Evolutionary conservation across 1,140 invertebrate genomes (phyloP), one percentile per base, ranked within the genome.

Genomic region (Drosophila funebris): DNA sequence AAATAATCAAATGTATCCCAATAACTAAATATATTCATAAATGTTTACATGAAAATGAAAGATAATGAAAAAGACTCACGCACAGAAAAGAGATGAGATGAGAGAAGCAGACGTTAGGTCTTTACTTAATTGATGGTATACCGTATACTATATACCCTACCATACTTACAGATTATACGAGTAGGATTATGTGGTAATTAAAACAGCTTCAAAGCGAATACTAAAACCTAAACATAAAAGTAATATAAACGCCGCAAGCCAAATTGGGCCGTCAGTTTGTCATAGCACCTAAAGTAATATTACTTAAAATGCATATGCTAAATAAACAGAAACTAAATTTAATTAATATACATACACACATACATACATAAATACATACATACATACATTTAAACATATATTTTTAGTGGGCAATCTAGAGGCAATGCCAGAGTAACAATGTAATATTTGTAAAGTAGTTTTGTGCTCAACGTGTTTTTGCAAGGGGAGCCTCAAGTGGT

Each of bases 361-460:
- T 9, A 46, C 58, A 18, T 20, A 37, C n/a, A 39, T 29, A 37
- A 8, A 39, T 29, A 69, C 14, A 27, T 14, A 54, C 14, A 43
- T 1, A 41, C 5, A 56, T 22, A 54, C 13, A 22, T 33, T 18
- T 37, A 36, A 29, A 64, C n/a, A n/a, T n/a, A n/a, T n/a, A n/a
- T n/a, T n/a, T n/a, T n/a, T 50, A 71, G 63, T 60, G 20, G 68
- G 63, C 66, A 73, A 58, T 69, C 41, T 58, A 69, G 66, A 63
- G 66, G 57, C 66, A 70, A 63, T 58, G 58, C 78, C 78, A 62
- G 53, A 69, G 72, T 66, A 41, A 66, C 64, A 81, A 72, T 78
- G 70, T 87, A 83, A 87, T 77, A 78, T 81, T 85, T 85, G 81
- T 87, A 85, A 72, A 87, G 81, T 85, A 85, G 82, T 77, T 85